Evolutionary conservation across 1,140 invertebrate genomes (phyloP).

Genomic region (Drosophila ficusphila): DNA sequence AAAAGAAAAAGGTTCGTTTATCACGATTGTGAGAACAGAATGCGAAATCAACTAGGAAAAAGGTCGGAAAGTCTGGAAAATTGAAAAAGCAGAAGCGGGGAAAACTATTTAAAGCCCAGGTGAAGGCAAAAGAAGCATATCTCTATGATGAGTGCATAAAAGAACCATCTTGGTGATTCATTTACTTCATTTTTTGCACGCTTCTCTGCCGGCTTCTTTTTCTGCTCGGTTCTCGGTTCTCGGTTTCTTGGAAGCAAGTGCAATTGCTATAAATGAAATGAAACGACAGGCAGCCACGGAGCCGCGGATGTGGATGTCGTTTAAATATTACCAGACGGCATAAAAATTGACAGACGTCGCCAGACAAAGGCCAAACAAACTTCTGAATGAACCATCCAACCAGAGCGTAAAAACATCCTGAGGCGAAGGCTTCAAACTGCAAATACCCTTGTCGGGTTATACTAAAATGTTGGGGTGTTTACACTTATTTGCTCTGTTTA

Average conservation of each 20-base stretch:
- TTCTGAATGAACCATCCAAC: conserved; percentile 51
- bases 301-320: conserved; percentile 76
- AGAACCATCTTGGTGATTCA: conserved; percentile 51
- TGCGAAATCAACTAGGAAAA: conserved; percentile 25
- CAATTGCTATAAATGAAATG: conserved; percentile 63
- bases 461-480: neutral
- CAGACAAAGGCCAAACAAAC: conserved; percentile 63
- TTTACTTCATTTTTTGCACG: conserved; percentile 8
- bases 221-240: conserved; percentile 17
- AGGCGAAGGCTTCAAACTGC: neutral
- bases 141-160: conserved; percentile 27
- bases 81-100: conserved; percentile 17
- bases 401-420: conserved; percentile 13
- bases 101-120: conserved; percentile 47
- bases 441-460: conserved; percentile 1
- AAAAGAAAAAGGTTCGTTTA: conserved; percentile 40
- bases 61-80: conserved; percentile 24
- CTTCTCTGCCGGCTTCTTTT: conserved; percentile 13
- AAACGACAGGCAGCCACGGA: conserved; percentile 53
- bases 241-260: conserved; percentile 73
- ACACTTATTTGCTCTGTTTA: too few relatives aligned
- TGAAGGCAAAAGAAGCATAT: conserved; percentile 12
- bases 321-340: conserved; percentile 78
- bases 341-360: conserved; percentile 78
- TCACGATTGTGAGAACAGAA: conserved; percentile 38